Conservation (phyloP, 2,113 vertebrate genomes). For the Sialia sialis region DNA sequence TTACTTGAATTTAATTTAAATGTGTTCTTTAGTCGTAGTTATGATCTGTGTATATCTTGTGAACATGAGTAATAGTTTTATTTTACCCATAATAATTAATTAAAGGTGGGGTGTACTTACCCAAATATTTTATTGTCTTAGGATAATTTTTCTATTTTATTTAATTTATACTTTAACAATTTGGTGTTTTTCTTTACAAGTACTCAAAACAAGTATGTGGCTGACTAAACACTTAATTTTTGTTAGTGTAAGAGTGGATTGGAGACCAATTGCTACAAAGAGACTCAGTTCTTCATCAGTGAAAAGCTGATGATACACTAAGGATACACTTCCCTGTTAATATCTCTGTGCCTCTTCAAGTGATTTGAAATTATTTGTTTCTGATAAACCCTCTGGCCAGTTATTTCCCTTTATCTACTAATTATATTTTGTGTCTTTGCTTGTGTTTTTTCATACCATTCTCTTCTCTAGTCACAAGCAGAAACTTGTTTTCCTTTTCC, state of each 20-base stretch:
- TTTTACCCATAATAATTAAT: neutral
- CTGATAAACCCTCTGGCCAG: neutral
- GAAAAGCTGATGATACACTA: neutral
- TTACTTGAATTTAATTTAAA: neutral
- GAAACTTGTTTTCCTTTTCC: neutral
- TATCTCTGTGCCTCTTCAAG: fast-evolving
- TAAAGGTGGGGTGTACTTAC: neutral
- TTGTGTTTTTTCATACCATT: neutral
- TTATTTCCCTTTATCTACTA: neutral
- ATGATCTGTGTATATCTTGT: neutral
- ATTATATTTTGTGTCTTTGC: neutral
- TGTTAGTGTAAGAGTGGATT: neutral
- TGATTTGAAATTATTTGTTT: neutral
- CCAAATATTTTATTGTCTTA: neutral
- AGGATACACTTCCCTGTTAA: neutral
- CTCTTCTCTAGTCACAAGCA: neutral
- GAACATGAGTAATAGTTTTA: neutral
- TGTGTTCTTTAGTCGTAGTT: neutral
- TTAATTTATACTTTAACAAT: neutral
- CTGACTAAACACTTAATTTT: neutral
- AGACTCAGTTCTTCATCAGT: neutral
- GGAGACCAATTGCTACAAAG: neutral
- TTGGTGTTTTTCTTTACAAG: neutral
- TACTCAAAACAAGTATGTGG: neutral
- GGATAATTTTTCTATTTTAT: neutral